Evolutionary conservation across 2,113 vertebrate genomes (phyloP), one percentile per base, ranked within the genome.

Genomic region (Phalacrocorax pelagicus): DNA sequence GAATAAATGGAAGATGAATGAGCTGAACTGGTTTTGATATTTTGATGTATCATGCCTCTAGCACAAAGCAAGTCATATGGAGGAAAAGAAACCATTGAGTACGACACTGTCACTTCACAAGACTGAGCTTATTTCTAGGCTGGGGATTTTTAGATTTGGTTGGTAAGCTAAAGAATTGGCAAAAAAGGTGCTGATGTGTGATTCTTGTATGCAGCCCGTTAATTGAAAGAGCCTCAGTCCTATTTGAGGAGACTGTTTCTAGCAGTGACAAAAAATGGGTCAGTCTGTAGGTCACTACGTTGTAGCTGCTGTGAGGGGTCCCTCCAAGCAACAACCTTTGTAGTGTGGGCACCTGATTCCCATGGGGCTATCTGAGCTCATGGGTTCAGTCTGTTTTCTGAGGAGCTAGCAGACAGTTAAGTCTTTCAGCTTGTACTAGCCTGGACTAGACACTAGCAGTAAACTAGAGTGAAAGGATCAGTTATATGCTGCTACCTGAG

Each of bases 1-100:
- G 94, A 96, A 91, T 87, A 96, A 96, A 91, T 91, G 73, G 94
- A 91, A 88, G 89, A 95, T 96, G 91, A 96, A 94, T 94, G 89
- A 94, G 66, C 70, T 87, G 73, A 70, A 95, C 73, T 91, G 86
- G 95, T 94, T 97, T 96, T 95, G 96, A 95, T 89, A 97, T 96
- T 94, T 85, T 96, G 95, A 95, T 95, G 84, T 96, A 92, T 90
- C 81, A 2, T 87, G 95, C 94, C 96, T 94, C 86, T 49, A 87
- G 95, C 86, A 3, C 77, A 95, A 92, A 89, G 62, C 36, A 72
- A 69, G 73, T 66, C 54, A 59, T 40, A 32, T 2, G 54, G 83
- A 95, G 66, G 57, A 24, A 80, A 81, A 86, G 74, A 49, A 72
- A 32, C 71, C 59, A 46, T 6, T 23, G 62, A 80, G 15, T 85